These are phyloP conservation scores for Prosapia bicincta DNA, from an alignment of 2,888 invertebrate genomes.

Conservation along the genomic window DNA sequence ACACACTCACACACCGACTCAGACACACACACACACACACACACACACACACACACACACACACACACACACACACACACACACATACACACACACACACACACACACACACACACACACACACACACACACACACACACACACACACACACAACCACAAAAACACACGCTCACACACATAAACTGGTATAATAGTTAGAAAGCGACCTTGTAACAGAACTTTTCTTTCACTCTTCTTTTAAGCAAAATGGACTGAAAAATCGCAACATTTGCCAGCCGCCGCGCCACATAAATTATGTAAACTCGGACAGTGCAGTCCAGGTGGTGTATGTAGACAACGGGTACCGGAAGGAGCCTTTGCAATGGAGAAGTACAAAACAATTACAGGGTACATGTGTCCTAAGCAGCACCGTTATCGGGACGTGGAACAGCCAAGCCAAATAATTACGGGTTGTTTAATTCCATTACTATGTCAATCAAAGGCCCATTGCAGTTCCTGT, in stretches of 20 bases:
- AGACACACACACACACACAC: too few species aligned
- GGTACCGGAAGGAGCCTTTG: not conserved
- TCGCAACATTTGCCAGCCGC: not conserved
- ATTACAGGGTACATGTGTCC: not conserved
- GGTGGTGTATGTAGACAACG: not conserved
- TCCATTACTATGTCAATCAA: not conserved
- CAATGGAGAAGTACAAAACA: not conserved
- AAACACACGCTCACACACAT: too few species aligned
- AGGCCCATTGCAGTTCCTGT: not conserved
- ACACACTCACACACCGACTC: too few species aligned
- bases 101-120: too few species aligned
- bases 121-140: too few species aligned
- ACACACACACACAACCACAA: too few species aligned
- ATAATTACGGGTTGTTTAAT: not conserved
- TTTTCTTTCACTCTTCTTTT: not conserved
- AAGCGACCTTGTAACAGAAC: not conserved
- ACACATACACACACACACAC: too few species aligned
- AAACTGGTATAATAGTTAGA: too few species aligned
- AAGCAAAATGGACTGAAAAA: not conserved
- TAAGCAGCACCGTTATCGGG: not conserved
- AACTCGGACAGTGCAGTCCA: not conserved
- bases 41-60: too few species aligned
- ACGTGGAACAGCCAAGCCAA: not conserved
- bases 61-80: too few species aligned
- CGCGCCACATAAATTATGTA: not conserved